Base-by-base conservation (phyloP, 53 echinoderm and acorn worm genomes). In the Patiria pectinifera region DNA sequence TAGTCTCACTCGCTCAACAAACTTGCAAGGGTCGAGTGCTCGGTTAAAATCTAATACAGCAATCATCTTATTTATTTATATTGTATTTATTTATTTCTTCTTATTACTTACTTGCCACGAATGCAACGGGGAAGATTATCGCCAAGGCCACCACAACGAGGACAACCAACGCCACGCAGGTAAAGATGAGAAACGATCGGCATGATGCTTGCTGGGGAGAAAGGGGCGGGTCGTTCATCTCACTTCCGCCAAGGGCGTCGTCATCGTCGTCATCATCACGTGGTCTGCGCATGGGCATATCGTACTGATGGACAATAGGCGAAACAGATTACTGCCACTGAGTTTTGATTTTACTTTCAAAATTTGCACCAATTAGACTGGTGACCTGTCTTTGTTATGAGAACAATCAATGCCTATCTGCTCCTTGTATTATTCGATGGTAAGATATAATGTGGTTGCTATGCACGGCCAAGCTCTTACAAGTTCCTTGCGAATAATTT, bases 91-190 rank as follows among this genome's bases (percentile, higher is more conserved):
- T 1, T 0, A 35, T 35, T 35, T 35, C 35, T 35, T 35, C 0
- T 43, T 12, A 18, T 22, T 45, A 90, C 90, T 81, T 61, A 90
- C 90, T 23, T 46, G 47, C 81, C 12, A 81, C 3, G 80, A 46
- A 19, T 60, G 8, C 21, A n/a, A 80, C 0, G 1, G 90, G 90
- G 69, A 90, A 11, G 69, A 90, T 24, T 14, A 90, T 90, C 15
- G 81, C 81, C 81, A 80, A 11, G 14, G 45, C 53, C 4, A 90
- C 11, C n/a, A 90, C 23, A 23, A 81, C 8, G 21, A 80, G 2
- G 16, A 89, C 81, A 4, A 80, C 25, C 15, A 80, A 3, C 4
- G 62, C 76, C 35, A 90, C 7, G 62, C 3, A 35, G 4, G 19
- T n/a, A n/a, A 24, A 90, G 15, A 80, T 35, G 11, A 80, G 0